Base-by-base conservation (phyloP, 2,797 vertebrate genomes). In the Anguilla megastoma region DNA sequence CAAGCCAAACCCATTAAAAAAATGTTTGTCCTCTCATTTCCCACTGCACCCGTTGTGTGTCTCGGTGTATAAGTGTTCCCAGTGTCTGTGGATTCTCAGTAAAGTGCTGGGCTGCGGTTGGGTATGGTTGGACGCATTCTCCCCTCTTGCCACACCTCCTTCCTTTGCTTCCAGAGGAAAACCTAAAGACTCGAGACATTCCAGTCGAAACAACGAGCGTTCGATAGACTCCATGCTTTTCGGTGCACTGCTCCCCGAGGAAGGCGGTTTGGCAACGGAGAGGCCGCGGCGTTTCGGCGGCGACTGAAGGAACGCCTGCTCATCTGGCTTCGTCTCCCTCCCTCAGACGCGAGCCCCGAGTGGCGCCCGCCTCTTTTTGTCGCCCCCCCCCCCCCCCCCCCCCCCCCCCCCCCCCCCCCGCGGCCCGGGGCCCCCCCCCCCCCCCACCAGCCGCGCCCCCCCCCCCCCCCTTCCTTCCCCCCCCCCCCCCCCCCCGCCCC, bases 71-170 rank as follows among this genome's bases (percentile, higher is more conserved):
- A 93, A 95, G 92, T 92, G 93, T 94, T 91, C 93, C 94, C 93
- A 90, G 93, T 92, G 94, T 95, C 92, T 90, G 90, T 90, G 93
- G 94, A 86, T 91, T 93, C 93, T 76, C 82, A 93, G 90, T 88
- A 83, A 95, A 93, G 93, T 92, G 90, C 92, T 2, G 95, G 95
- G 94, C 95, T 95, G 92, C 93, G 93, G 93, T 95, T 94, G 94
- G 95, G 94, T 54, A 18, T 69, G 82, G 91, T 91, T 88, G 85
- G 0, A 82, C 85, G 79, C 85, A 90, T 92, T 93, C 90, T 85
- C 91, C 91, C 92, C 91, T 93, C 89, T 90, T 89, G 91, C 91
- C 90, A 90, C 86, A 66, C 83, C 88, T 89, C 87, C 86, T 91
- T 41, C 6, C 87, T 89, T 90, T 93, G 91, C 91, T 90, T 91